Evolutionary conservation across 2,797 vertebrate species (phyloP).

Genomic region (Aotus griseimembra): DNA sequence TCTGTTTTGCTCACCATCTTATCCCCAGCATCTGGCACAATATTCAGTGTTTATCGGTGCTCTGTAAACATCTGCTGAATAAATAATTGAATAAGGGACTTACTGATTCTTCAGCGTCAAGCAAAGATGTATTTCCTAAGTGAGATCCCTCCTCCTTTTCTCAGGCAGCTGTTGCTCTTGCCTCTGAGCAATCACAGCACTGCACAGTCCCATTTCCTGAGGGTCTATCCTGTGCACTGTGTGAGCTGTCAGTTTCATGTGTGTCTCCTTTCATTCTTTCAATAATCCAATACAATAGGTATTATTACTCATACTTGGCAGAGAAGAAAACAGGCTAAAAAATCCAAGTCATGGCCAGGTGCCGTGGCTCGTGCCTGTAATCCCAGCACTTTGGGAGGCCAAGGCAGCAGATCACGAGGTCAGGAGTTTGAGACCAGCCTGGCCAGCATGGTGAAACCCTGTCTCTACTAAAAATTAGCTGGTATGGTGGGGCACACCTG

Average conservation of each 20-base stretch:
- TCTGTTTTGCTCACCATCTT: not conserved
- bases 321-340: not conserved
- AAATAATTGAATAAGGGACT: not conserved
- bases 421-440: too few relatives aligned
- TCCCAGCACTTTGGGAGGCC: too few relatives aligned
- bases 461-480: too few relatives aligned
- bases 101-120: not conserved
- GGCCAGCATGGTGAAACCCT: too few relatives aligned
- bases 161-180: not conserved
- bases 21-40: not conserved
- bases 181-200: not conserved
- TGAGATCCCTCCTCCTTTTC: not conserved
- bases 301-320: not conserved
- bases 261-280: not conserved
- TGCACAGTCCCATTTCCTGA: not conserved
- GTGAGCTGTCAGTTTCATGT: not conserved
- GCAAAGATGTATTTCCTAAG: not conserved
- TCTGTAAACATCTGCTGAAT: not conserved
- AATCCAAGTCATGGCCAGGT: not conserved
- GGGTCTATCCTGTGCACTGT: not conserved
- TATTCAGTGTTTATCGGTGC: not conserved
- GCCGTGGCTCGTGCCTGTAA: too few relatives aligned
- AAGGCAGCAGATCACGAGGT: too few relatives aligned
- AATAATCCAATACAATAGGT: not conserved
- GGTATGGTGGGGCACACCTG: too few relatives aligned